Evolutionary conservation across 2,888 invertebrate genomes (phyloP), one percentile per base, ranked within the genome.

Genomic region (Carpatolechia fugitivella): DNA sequence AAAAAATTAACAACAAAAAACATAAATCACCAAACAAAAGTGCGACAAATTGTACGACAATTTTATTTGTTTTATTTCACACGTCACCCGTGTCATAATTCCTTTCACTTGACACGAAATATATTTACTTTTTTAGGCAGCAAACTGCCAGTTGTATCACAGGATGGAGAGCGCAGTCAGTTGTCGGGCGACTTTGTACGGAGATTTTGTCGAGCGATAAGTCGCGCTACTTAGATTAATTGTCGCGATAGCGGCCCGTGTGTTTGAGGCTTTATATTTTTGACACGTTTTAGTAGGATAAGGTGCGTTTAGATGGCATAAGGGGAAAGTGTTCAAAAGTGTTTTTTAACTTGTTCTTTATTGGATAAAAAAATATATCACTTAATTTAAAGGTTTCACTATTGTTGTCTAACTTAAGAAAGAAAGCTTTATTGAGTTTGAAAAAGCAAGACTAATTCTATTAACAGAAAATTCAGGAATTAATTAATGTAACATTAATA

Each of bases 181-280:
- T 10, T 8, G 50, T 13, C 50, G 38, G 29, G 29, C 38, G 14
- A 29, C 59, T 44, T 44, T 44, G 29, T 29, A 20, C 24, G 44
- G 10, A 76, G 86, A 85, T 85, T n/a, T 66, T 61, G 72, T 64
- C 71, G 74, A 64, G 65, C 69, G 82, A 83, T 83, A 81, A 60
- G 55, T 63, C 66, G 68, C 63, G 57, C 61, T 55, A 62, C 65
- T 63, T 66, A 70, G 81, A 85, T 85, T 71, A 84, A 83, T 82
- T 69, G 83, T 60, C 66, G 72, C 71, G 84, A 85, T 85, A 83
- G 60, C 63, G 52, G 62, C 62, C 61, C 63, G 69, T 68, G 68
- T 67, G 65, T 58, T 60, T 54, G 52, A 61, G 58, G 59, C 66
- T 61, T 71, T 62, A 66, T 56, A 55, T 59, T 61, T 57, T 53